These are phyloP conservation scores for Toxotes jaculatrix DNA, from an alignment of 2,113 vertebrate species.

Conservation along the genomic window DNA sequence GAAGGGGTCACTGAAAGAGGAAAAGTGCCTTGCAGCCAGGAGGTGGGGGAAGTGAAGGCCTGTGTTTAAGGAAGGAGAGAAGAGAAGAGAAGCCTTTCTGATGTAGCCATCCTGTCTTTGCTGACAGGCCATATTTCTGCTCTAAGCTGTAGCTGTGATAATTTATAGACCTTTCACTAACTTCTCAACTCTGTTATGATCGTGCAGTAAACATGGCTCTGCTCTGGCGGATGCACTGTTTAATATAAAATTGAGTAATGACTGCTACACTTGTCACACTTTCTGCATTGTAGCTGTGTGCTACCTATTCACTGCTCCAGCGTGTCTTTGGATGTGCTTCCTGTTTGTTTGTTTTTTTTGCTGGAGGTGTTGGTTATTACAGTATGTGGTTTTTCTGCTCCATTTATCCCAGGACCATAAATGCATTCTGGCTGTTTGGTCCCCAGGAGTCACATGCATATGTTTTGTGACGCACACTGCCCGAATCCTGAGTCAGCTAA, in stretches of 20 bases:
- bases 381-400: constrained; percentile 77
- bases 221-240: constrained; percentile 44
- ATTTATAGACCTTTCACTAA: constrained; percentile 64
- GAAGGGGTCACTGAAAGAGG: constrained; percentile 48
- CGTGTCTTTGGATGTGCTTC: constrained; percentile 17
- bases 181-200: constrained; percentile 65
- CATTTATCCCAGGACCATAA: constrained; percentile 71
- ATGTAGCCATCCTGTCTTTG: constrained; percentile 26
- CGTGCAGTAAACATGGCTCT: constrained; percentile 62
- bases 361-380: constrained; percentile 73
- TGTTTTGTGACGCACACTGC: constrained; percentile 60
- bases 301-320: constrained; percentile 30
- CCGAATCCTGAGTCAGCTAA: constrained; percentile 70
- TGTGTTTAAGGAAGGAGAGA: not conserved
- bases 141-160: constrained; percentile 41
- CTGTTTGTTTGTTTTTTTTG: constrained; percentile 39
- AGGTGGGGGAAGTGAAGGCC: constrained; percentile 24
- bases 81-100: constrained; percentile 21
- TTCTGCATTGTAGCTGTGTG: constrained; percentile 13
- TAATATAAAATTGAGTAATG: constrained; percentile 55
- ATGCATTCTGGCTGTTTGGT: constrained; percentile 69
- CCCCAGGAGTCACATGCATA: constrained; percentile 70
- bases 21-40: constrained; percentile 30
- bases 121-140: constrained; percentile 54
- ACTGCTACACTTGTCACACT: constrained; percentile 30